Conservation (phyloP, 2,113 vertebrate species). For the Stercorarius parasiticus region DNA sequence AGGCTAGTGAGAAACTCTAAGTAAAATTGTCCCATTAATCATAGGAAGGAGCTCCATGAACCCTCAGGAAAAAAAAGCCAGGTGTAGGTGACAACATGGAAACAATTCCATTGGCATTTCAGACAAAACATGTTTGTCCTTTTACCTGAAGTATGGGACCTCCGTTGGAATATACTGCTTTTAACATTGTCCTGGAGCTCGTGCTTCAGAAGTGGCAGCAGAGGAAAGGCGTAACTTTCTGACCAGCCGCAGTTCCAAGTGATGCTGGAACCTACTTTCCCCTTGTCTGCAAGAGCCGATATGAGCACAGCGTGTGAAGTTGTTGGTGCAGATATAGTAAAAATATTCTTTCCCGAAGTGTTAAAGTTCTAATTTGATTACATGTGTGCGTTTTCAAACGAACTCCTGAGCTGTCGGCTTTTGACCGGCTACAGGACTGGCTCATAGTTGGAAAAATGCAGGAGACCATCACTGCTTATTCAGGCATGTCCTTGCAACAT, state of each 20-base stretch:
- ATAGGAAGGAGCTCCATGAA: neutral
- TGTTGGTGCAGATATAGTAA: neutral
- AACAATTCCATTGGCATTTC: neutral
- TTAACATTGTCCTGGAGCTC: neutral
- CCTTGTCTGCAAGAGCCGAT: neutral
- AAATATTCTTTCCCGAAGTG: neutral
- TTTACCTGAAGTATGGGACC: neutral
- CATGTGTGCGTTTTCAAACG: neutral
- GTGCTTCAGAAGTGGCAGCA: neutral
- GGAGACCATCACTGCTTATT: neutral
- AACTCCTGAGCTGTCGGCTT: neutral
- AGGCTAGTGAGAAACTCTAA: neutral
- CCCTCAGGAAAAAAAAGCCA: neutral
- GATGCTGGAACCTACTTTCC: neutral
- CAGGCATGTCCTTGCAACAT: neutral
- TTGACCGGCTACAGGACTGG: neutral
- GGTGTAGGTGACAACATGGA: neutral
- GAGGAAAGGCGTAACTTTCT: neutral
- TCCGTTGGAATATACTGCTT: neutral
- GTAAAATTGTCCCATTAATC: neutral
- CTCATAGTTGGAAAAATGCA: neutral
- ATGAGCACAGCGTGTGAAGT: fast-evolving
- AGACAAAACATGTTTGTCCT: neutral
- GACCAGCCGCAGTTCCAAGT: neutral
- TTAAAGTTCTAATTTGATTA: neutral